Conservation (phyloP, 2,797 vertebrate genomes). For the Taeniopygia guttata region DNA sequence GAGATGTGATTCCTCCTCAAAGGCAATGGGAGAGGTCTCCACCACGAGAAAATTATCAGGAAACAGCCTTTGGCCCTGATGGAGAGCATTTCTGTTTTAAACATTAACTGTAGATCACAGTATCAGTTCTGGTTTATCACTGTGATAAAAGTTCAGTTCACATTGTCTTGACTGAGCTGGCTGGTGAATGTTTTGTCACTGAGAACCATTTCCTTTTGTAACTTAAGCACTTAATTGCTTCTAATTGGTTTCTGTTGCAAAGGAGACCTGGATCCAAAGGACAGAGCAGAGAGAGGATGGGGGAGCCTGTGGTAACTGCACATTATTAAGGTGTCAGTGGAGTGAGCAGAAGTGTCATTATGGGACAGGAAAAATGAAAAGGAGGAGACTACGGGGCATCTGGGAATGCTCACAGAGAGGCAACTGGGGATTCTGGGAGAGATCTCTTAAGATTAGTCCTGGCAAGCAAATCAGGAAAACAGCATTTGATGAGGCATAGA, state of each 20-base stretch:
- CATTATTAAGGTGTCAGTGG: not conserved
- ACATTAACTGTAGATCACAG: not conserved
- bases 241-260: not conserved
- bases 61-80: not conserved
- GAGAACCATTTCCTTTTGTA: not conserved
- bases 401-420: not conserved
- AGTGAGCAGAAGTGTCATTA: not conserved
- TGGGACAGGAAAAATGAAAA: not conserved
- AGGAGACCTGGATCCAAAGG: not conserved
- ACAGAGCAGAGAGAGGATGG: not conserved
- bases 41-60: not conserved
- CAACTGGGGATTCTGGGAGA: not conserved
- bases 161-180: not conserved
- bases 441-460: not conserved
- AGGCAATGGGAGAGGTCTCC: not conserved
- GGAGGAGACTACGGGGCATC: not conserved
- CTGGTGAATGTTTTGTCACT: not conserved
- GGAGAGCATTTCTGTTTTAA: not conserved
- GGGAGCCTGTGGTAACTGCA: not conserved
- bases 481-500: not conserved
- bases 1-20: not conserved
- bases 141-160: not conserved
- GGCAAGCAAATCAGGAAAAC: not conserved
- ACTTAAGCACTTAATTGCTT: constrained; percentile 10
- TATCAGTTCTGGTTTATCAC: not conserved